Evolutionary conservation across 2,888 invertebrate species (phyloP), one percentile per base, ranked within the genome.

Genomic region (Auanema sp.): DNA sequence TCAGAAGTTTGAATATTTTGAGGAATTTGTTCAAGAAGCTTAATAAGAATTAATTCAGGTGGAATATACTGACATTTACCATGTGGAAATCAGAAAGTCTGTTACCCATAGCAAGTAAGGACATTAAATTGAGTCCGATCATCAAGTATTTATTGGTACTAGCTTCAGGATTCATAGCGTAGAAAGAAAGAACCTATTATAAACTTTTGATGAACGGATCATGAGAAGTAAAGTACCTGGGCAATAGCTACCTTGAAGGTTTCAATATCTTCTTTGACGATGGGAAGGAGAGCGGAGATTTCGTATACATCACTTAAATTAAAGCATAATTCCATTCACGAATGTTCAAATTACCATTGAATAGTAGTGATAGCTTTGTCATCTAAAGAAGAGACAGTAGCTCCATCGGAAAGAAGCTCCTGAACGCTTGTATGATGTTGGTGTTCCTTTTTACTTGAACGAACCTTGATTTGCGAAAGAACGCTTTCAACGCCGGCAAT

Each of bases 1-100:
- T 97, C 95, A 57, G 90, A 90, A 84, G 93, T 91, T 75, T 97
- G 91, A 59, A 92, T 91, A 84, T 93, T 91, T 4, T 92, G 90
- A 0, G 95, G 91, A 41, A 98, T 87, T 25, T 95, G 88, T 84
- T 98, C 98, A 72, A 98, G 85, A 11, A 81, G 69, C 78, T 78
- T 41, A 65, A 77, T 56, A 24, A 52, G 14, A 57, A 24, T 23
- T 44, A 65, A 50, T 44, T 47, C 16, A 42, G 11, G 53, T 23
- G 25, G 51, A 23, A 40, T 10, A 60, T 16, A 43, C 54, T 12
- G 43, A 41, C 24, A 33, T 83, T 83, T 79, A 87, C 87, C 0
- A 96, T 97, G 84, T 98, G 98, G 85, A 98, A 98, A 85, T 98
- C 97, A 0, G 97, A 95, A 0, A 98, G 92, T 78, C 95, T 88